Conservation (phyloP, 2,888 invertebrate species). For the Habroteleia sp. region DNA sequence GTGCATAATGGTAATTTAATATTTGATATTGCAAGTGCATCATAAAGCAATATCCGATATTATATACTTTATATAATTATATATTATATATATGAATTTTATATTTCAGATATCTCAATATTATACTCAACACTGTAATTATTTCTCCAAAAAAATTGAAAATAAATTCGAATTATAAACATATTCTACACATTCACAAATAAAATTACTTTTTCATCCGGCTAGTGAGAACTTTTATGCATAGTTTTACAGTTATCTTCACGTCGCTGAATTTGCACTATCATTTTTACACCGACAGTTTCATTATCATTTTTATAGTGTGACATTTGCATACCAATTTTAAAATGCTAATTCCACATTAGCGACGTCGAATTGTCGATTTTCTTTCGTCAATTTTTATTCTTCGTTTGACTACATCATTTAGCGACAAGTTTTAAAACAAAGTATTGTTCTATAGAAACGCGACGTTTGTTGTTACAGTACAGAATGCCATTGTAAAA, state of each 20-base stretch:
- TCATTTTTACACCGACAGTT: constrained; percentile 1
- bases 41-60: too few relatives aligned
- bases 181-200: too few relatives aligned
- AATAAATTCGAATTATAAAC: too few relatives aligned
- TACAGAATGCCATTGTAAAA: constrained; percentile 4
- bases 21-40: too few relatives aligned
- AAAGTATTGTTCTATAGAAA: not conserved
- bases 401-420: not conserved
- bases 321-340: constrained; percentile 12
- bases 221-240: not conserved
- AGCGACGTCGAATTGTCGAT: not conserved
- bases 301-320: constrained; percentile 18
- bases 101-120: too few relatives aligned
- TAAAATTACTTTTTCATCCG: not conserved
- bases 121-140: too few relatives aligned
- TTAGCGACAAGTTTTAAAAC: not conserved
- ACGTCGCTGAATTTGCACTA: not conserved
- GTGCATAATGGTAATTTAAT: too few relatives aligned
- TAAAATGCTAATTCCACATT: constrained; percentile 15
- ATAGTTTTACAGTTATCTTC: constrained; percentile 2
- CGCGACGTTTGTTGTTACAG: not conserved
- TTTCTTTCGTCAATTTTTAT: constrained; percentile 2
- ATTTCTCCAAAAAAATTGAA: too few relatives aligned
- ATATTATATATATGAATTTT: too few relatives aligned
- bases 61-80: too few relatives aligned